Evolutionary conservation across 35 echinoderm and acorn worm genomes (phyloP), one percentile per base, ranked within the genome.

Genomic region (Nesometra sesokonis): DNA sequence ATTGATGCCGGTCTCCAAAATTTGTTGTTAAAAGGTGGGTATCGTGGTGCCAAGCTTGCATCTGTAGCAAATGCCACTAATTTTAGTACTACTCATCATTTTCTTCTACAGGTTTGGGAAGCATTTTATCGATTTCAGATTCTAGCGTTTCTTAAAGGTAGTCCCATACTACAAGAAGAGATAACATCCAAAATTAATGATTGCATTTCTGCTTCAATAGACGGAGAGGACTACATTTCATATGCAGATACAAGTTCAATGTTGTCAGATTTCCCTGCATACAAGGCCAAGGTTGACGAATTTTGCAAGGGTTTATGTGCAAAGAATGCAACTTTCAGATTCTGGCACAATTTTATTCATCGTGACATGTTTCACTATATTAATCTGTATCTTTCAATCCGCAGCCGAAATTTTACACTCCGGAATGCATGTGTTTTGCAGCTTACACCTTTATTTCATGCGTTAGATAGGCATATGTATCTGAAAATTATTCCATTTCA

Each of bases 1-100:
- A 87, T 77, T 57, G 90, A 97, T 85, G 88, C 90, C 31, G 86
- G 94, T 9, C 85, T 97, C 3, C 89, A 97, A 43, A 88, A 92
- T 57, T n/a, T 95, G 31, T 46, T 87, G 13, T 11, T 36, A 11
- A 34, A 33, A 34, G 35, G 32, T 8, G 32, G 32, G 1, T 36
- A 80, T 36, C 79, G 79, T 33, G 79, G 79, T 32, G 35, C 11
- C 1, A 80, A 33, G 35, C 67, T 90, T 79, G 29, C 35, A 9
- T 15, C 31, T 39, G 32, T 85, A 23, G 34, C 80, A 13, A 78
- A 79, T 36, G 80, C 39, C 11, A 35, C 81, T 47, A 43, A 15
- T 19, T 89, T 84, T 89, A 32, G 83, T 13, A 89, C 82, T 34
- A 89, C 87, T 11, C 87, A 89, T 32, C 78, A 89, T 30, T 89